Evolutionary conservation across 1,140 invertebrate species (phyloP).

Genomic region (Oncopeltus fasciatus): DNA sequence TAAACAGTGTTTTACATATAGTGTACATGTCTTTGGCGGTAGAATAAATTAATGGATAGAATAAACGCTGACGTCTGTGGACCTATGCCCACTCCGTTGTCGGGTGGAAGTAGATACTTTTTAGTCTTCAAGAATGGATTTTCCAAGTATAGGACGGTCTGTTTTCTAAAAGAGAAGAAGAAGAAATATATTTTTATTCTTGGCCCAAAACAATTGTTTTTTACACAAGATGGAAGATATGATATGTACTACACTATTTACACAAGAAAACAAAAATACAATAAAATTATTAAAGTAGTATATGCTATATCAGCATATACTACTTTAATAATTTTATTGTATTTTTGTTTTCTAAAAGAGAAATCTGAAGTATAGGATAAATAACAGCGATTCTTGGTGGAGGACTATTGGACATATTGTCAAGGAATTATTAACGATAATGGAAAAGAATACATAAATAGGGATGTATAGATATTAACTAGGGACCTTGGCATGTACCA

Average conservation of each 20-base stretch:
- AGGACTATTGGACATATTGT: not conserved
- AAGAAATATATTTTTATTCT: no score
- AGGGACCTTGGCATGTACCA: not conserved
- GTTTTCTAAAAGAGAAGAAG: no score
- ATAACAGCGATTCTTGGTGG: conserved; percentile 17
- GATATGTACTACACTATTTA: no score
- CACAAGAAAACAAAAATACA: no score
- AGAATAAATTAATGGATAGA: not conserved
- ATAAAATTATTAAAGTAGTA: no score
- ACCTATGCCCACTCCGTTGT: conserved; percentile 22
- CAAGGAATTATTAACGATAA: not conserved
- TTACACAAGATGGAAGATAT: no score
- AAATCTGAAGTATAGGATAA: conserved; percentile 27
- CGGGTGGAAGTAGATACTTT: conserved; percentile 25
- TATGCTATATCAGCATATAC: no score
- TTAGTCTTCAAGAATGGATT: conserved; percentile 28
- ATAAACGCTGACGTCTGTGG: conserved; percentile 25
- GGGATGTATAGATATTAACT: no score
- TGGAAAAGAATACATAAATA: not conserved
- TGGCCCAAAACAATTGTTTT: no score
- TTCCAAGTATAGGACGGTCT: conserved; percentile 24
- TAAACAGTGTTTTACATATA: not conserved
- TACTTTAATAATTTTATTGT: no score
- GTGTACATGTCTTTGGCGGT: not conserved
- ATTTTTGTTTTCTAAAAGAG: no score